These are phyloP conservation scores for Calliphora vicina DNA, from an alignment of 1,140 invertebrate genomes.

Conservation along the genomic window DNA sequence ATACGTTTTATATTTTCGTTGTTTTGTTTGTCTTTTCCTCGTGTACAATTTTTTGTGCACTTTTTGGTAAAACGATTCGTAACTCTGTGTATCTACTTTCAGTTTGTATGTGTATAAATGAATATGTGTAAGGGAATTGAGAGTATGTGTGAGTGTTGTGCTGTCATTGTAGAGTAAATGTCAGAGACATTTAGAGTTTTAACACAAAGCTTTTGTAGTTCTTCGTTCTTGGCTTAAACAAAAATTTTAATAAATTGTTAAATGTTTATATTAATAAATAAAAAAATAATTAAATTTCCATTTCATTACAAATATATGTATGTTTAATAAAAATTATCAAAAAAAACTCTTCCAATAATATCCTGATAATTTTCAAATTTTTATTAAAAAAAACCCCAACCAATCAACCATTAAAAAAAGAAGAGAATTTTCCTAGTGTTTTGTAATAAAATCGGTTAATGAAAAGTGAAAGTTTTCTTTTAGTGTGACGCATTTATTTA, in stretches of 20 bases:
- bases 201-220: background rate
- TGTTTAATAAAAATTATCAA: background rate
- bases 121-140: background rate
- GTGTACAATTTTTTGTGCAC: background rate
- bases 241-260: background rate
- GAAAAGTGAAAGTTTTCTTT: constrained; percentile 9
- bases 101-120: background rate
- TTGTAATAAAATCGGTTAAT: background rate
- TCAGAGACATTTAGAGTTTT: constrained; percentile 7
- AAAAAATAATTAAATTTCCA: too few relatives aligned
- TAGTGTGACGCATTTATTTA: background rate
- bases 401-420: background rate
- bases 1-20: background rate
- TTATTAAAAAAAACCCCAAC: background rate
- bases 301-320: background rate
- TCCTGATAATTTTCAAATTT: background rate
- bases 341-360: background rate
- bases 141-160: background rate
- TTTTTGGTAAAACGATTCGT: background rate
- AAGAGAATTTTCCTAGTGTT: background rate
- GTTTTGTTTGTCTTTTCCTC: background rate
- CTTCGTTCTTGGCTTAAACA: background rate
- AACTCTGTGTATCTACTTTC: constrained; percentile 5
- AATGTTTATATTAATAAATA: background rate
- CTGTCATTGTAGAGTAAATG: background rate